Evolutionary conservation across 2,888 invertebrate species (phyloP), one percentile per base, ranked within the genome.

Genomic region (Sisyra nigra): DNA sequence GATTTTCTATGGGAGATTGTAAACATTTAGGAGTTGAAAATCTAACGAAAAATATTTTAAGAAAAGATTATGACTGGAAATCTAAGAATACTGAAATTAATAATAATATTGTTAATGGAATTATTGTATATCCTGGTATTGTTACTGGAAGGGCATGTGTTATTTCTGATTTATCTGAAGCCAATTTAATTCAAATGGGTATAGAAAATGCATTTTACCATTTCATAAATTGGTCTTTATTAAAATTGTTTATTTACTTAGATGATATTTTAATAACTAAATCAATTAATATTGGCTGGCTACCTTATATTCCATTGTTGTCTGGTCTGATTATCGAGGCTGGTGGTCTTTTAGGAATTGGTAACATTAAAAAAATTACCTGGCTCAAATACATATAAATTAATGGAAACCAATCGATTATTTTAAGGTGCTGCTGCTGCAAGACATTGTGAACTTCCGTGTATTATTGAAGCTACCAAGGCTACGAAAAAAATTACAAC

Each of bases 251-350:
- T 18, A 39, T 75, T 38, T 61, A 68, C 53, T 57, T 63, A 48
- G 82, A 82, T 1, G 87, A 88, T 54, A 69, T 88, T 47, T 63
- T 88, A 49, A 75, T 88, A 49, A 83, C 86, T 1, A 70, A 69
- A 50, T 72, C 74, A 34, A 86, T 86, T 0, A 87, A 88, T 55
- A 79, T 87, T 49, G 85, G 82, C 2, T 88, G 87, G 87, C 78
- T 80, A 2, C 85, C 86, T 0, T 86, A 85, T 62, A 88, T 87
- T 59, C 83, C 85, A 1, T 68, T 86, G 39, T 58, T 88, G 13
- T 65, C 74, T 1, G 88, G 86, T 7, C 71, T 87, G 39, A 79
- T 84, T 7, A 87, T 86, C 0, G 87, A 88, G 59, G 66, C 85
- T 1, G 87, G 87, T 1, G 87, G 87, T 19, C 68, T 87, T 3